Evolutionary conservation across 2,888 invertebrate species (phyloP), one percentile per base, ranked within the genome.

Genomic region (Parnassius glacialis): DNA sequence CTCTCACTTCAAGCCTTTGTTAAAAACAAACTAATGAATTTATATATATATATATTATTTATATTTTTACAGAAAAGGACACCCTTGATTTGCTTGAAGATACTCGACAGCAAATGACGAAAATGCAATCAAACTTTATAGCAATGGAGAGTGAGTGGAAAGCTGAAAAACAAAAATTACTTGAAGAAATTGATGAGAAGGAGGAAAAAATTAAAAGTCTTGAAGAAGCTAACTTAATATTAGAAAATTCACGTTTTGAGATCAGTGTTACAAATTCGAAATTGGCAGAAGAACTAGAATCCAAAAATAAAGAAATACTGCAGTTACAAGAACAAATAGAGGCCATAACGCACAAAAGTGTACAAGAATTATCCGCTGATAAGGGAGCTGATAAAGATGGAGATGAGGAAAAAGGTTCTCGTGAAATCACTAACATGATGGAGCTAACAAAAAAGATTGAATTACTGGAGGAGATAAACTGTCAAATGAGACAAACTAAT

Each of bases 61-160:
- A 20, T 20, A 20, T 13, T 10, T 13, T 48, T 83, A 53, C 66
- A 89, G 93, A 94, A 60, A 96, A 95, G 89, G 93, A 93, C 70
- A 94, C 95, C 10, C 84, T 96, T 65, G 93, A 94, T 73, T 93
- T 95, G 68, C 89, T 96, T 57, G 96, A 96, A 81, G 95, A 96
- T 65, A 96, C 96, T 16, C 94, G 94, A 75, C 94, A 95, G 71
- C 95, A 96, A 87, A 95, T 96, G 95, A 93, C 94, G 74, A 92
- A 94, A 74, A 95, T 96, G 95, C 96, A 97, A 82, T 93, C 94
- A 72, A 94, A 95, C 80, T 96, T 96, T 80, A 90, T 95, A 42
- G 89, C 92, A 12, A 90, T 94, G 82, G 96, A 96, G 86, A 87
- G 89, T 54, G 94, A 95, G 66, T 94, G 95, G 92, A 95, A 94